Conservation (phyloP, 1,140 invertebrate genomes). For the Drosophila arawakana region DNA sequence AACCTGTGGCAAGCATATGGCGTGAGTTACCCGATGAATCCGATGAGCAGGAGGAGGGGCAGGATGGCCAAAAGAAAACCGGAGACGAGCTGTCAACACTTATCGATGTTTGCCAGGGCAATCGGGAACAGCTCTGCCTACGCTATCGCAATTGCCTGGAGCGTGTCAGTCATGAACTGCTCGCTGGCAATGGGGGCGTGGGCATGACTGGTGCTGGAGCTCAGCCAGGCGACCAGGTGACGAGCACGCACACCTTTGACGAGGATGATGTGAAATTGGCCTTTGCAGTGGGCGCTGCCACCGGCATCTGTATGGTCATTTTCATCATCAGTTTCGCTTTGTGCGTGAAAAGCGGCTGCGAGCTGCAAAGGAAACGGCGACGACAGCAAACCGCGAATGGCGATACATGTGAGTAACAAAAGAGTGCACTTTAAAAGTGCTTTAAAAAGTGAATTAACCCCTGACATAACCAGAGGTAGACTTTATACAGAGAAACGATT, state of each 20-base stretch:
- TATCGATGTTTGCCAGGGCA: conserved; percentile 64
- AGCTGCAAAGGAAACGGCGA: conserved; percentile 58
- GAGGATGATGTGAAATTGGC: conserved; percentile 73
- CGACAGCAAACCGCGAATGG: background rate
- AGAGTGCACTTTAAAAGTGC: background rate
- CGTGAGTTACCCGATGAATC: conserved; percentile 62
- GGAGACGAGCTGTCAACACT: conserved; percentile 43
- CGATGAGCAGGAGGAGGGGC: background rate
- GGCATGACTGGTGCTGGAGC: conserved; percentile 7
- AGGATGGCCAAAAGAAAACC: conserved; percentile 3
- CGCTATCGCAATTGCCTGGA: conserved; percentile 70
- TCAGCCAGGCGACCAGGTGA: conserved; percentile 31
- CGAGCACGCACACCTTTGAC: conserved; percentile 59
- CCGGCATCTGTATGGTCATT: conserved; percentile 75
- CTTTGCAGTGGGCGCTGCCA: conserved; percentile 69
- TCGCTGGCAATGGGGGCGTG: conserved; percentile 10
- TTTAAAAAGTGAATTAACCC: background rate
- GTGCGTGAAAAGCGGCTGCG: conserved; percentile 72
- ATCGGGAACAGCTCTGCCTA: conserved; percentile 63
- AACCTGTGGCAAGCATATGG: conserved; percentile 59
- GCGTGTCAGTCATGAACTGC: conserved; percentile 63
- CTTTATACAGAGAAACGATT: too few species aligned
- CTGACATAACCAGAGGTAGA: background rate
- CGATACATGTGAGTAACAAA: conserved; percentile 33
- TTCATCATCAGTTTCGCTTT: conserved; percentile 74